Percentiles rank a stretch among this genome's conserved stretches.
These are phyloP conservation scores for Odobenus rosmarus DNA, from an alignment of 2,113 vertebrate genomes.

Conservation along the genomic window DNA sequence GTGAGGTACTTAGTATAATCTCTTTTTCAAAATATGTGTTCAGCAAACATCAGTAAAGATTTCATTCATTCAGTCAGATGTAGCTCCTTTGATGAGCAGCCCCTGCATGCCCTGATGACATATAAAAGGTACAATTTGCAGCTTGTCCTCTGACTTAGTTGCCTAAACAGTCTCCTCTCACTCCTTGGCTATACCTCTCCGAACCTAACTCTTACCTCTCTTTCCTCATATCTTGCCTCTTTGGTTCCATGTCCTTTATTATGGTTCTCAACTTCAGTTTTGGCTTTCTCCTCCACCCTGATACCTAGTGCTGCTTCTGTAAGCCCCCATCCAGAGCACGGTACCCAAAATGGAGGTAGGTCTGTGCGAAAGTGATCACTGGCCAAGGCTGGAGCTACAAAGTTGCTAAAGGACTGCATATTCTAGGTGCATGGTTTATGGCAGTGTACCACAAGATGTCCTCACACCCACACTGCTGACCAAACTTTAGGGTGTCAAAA, in stretches of 20 bases:
- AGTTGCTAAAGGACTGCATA: neutral
- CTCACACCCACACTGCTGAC: rapidly evolving
- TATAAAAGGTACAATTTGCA: neutral
- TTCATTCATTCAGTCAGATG: neutral
- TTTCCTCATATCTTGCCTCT: neutral
- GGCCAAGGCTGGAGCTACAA: neutral
- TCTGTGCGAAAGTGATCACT: neutral
- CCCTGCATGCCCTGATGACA: rapidly evolving
- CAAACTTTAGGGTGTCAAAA: neutral
- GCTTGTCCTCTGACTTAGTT: neutral
- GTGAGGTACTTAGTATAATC: neutral
- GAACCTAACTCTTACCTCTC: neutral
- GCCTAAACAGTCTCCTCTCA: neutral
- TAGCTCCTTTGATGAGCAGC: neutral
- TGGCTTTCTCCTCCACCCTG: neutral
- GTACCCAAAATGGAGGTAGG: neutral
- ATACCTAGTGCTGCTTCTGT: neutral
- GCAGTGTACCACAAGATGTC: too few species aligned
- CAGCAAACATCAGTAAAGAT: neutral
- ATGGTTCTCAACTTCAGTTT: neutral
- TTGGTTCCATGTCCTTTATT: neutral
- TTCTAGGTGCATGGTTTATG: neutral
- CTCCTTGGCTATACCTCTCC: neutral
- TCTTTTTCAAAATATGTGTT: neutral
- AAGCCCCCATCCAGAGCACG: neutral